Conservation (phyloP, 2,888 invertebrate genomes). For the Pinctada fucata region DNA sequence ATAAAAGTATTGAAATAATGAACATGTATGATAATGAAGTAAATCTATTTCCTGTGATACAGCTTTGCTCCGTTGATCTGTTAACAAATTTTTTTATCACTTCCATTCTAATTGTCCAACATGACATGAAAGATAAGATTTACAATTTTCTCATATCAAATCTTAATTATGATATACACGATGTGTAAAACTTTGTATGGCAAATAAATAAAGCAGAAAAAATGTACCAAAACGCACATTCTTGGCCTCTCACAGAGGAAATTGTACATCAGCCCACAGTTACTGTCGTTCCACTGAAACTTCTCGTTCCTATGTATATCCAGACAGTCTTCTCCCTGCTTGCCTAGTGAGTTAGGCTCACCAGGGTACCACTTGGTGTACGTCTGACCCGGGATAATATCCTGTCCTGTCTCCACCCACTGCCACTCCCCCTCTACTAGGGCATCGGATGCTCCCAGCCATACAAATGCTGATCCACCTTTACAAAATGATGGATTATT, state of each 20-base stretch:
- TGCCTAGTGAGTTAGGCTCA: slow-evolving; percentile 33
- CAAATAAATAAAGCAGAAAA: no score
- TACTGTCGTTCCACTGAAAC: slow-evolving; percentile 37
- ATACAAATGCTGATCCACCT: background rate
- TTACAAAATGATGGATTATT: background rate
- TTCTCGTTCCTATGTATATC: slow-evolving; percentile 35
- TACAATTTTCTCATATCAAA: no score
- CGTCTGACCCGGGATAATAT: slow-evolving; percentile 11
- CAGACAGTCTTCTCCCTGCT: slow-evolving; percentile 35
- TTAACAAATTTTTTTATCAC: no score
- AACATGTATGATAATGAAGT: no score
- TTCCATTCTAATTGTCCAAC: no score
- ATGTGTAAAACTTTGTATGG: no score
- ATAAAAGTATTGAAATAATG: no score
- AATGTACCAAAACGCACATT: no score
- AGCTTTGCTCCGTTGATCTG: no score
- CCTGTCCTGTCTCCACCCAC: slow-evolving; percentile 23
- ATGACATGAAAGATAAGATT: no score
- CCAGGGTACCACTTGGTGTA: slow-evolving; percentile 39
- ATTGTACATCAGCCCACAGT: slow-evolving; percentile 27
- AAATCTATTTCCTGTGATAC: no score
- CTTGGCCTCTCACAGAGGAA: slow-evolving; percentile 33
- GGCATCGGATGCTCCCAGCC: slow-evolving; percentile 29
- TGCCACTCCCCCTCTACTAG: slow-evolving; percentile 24
- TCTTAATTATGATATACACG: no score